Conservation (phyloP, 2,888 invertebrate species). For the Oegoconia quadripuncta region DNA sequence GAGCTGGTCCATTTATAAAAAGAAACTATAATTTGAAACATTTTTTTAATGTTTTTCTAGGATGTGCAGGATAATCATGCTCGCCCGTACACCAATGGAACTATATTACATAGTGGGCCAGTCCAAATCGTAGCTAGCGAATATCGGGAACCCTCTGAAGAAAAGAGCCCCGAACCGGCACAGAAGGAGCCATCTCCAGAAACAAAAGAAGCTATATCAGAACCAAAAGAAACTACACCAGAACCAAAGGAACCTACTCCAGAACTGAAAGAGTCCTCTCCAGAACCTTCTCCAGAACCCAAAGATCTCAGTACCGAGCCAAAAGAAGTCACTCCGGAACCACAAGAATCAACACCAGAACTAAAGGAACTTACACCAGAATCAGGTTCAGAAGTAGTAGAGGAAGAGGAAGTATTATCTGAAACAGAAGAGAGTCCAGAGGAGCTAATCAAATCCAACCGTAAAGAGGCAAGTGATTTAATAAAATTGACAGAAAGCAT, state of each 20-base stretch:
- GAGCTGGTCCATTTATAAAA: too few relatives aligned
- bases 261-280: constrained; percentile 23
- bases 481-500: constrained; percentile 34
- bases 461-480: constrained; percentile 22
- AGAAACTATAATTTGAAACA: too few relatives aligned
- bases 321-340: constrained; percentile 14
- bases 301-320: constrained; percentile 13
- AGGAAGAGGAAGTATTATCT: constrained; percentile 18
- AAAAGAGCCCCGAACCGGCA: constrained; percentile 33
- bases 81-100: constrained; percentile 70
- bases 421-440: constrained; percentile 12
- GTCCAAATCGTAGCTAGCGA: constrained; percentile 66
- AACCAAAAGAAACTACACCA: constrained; percentile 22
- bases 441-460: constrained; percentile 10
- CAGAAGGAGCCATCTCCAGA: constrained; percentile 21
- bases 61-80: constrained; percentile 62
- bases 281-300: constrained; percentile 17
- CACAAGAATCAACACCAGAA: constrained; percentile 24
- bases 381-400: constrained; percentile 13
- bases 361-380: constrained; percentile 15
- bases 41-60: too few relatives aligned
- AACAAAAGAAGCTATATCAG: constrained; percentile 25
- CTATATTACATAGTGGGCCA: constrained; percentile 56
- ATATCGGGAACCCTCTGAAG: constrained; percentile 49
- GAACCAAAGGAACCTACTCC: constrained; percentile 17